phyloP scores from a whole-genome alignment of 2,113 vertebrate genomes.

The Euleptes europaea region DNA sequence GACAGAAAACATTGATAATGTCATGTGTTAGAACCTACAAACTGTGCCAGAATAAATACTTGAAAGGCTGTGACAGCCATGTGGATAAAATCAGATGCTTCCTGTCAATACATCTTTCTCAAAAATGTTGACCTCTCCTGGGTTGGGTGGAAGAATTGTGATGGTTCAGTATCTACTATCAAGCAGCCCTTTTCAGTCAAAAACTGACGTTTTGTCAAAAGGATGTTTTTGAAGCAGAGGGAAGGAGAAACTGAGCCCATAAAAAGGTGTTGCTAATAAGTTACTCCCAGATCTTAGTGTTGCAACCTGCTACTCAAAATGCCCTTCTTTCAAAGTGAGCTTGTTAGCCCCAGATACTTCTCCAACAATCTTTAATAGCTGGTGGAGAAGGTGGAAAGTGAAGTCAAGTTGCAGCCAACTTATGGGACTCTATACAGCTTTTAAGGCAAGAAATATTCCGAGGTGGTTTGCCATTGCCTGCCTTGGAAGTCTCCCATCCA shows the following conservation, averaged over 20 bases:
- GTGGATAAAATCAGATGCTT: conserved; percentile 38
- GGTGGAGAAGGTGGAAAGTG: too few species aligned
- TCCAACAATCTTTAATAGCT: too few species aligned
- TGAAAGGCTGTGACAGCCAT: conserved; percentile 36
- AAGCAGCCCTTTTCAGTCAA: conserved; percentile 29
- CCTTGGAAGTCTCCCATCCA: too few species aligned
- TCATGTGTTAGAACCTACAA: conserved; percentile 35
- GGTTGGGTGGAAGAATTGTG: conserved; percentile 1
- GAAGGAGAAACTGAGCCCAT: background rate
- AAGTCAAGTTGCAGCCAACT: too few species aligned
- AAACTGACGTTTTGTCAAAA: conserved; percentile 28
- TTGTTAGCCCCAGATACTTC: background rate
- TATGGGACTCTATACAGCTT: too few species aligned
- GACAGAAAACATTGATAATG: conserved; percentile 33
- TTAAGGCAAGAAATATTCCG: too few species aligned
- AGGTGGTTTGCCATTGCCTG: too few species aligned
- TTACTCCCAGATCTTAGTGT: background rate
- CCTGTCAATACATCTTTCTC: conserved; percentile 25
- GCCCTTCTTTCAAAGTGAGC: background rate
- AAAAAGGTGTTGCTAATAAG: background rate
- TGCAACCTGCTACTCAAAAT: background rate
- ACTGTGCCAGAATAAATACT: conserved; percentile 22
- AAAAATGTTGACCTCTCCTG: conserved; percentile 19
- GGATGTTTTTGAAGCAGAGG: too few species aligned
- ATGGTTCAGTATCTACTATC: conserved; percentile 17